Evolutionary conservation across 2,888 invertebrate species (phyloP).

Genomic region (Trichogramma dendrolimi): DNA sequence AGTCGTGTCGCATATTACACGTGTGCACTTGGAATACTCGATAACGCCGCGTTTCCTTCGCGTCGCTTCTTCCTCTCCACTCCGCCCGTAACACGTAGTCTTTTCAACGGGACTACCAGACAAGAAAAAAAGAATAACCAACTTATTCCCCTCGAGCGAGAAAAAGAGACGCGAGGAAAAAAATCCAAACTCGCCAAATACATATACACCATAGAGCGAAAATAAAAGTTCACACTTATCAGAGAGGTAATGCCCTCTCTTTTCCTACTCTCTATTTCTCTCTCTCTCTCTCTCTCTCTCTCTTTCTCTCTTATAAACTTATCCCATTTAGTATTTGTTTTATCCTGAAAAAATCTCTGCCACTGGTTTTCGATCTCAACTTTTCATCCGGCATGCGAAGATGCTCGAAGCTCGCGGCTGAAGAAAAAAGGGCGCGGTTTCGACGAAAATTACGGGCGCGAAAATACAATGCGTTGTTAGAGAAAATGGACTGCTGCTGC

Average conservation of each 20-base stretch:
- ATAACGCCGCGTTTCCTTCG: no score
- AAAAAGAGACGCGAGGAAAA: no score
- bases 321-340: constrained; percentile 1
- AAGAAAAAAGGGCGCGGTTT: not conserved
- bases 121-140: no score
- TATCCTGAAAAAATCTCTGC: not conserved
- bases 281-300: not conserved
- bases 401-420: not conserved
- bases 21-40: no score
- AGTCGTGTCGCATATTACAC: no score
- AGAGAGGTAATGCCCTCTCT: not conserved
- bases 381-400: not conserved
- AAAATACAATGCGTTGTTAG: constrained; percentile 24
- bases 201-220: no score
- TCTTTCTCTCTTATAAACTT: constrained; percentile 11
- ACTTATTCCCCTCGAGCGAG: no score
- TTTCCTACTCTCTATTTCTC: not conserved
- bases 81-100: no score
- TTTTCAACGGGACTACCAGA: no score
- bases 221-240: no score
- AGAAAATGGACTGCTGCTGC: not conserved
- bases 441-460: constrained; percentile 17
- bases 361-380: not conserved
- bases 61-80: no score
- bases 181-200: no score